Percentiles rank a stretch among this genome's conserved stretches.
Evolutionary conservation across 2,113 vertebrate genomes (phyloP).

Genomic region (Dipodomys merriami): DNA sequence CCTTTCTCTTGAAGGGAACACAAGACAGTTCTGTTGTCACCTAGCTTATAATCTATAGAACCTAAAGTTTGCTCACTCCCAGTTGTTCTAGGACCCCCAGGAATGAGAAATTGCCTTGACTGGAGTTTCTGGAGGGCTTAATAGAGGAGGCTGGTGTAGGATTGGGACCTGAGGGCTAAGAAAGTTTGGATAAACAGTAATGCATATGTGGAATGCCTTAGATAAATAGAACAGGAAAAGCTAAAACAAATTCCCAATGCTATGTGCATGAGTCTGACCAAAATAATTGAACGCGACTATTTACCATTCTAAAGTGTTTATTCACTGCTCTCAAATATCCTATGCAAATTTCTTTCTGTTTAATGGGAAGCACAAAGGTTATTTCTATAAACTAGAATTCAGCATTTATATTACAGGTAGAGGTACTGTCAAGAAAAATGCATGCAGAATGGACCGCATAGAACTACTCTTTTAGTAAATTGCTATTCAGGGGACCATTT

Average conservation of each 20-base stretch:
- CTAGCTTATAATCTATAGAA: background rate
- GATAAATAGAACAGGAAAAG: constrained; percentile 23
- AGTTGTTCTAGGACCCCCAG: background rate
- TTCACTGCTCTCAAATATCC: constrained; percentile 31
- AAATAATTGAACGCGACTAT: constrained; percentile 5
- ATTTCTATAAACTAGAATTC: constrained; percentile 25
- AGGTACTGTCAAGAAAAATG: constrained; percentile 51
- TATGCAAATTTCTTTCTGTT: constrained; percentile 39
- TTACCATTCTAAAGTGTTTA: background rate
- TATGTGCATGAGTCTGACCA: background rate
- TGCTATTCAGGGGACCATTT: constrained; percentile 72
- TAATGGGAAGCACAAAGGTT: constrained; percentile 6
- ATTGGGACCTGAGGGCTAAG: background rate
- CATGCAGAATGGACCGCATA: constrained; percentile 51
- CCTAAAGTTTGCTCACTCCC: background rate
- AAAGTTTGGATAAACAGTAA: background rate
- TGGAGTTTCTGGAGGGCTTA: background rate
- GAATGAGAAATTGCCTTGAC: background rate
- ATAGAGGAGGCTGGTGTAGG: background rate
- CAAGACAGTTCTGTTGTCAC: background rate
- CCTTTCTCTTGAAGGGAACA: constrained; percentile 12
- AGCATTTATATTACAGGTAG: background rate
- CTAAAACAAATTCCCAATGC: background rate
- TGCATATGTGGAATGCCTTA: background rate
- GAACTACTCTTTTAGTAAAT: constrained; percentile 65